A percentile compares a stretch with the other conserved stretches of the same genome.
Evolutionary conservation across 2,113 vertebrate genomes (phyloP).

Genomic region (Elephas maximus): DNA sequence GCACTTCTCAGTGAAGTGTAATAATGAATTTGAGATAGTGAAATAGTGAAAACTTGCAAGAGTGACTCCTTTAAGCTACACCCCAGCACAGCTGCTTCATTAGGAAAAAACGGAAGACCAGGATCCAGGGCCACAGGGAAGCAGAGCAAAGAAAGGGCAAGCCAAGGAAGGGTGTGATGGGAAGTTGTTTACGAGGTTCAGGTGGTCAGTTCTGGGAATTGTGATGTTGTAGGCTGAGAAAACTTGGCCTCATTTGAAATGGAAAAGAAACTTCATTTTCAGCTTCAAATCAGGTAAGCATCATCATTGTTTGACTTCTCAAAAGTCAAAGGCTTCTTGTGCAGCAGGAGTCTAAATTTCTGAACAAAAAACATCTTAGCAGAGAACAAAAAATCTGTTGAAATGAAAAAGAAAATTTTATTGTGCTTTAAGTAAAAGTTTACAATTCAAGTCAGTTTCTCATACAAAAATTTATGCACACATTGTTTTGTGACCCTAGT

Average conservation of each 20-base stretch:
- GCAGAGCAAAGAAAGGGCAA: background rate
- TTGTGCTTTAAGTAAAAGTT: too few relatives aligned
- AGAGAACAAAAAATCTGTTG: conserved; percentile 23
- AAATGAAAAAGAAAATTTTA: background rate
- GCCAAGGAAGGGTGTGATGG: background rate
- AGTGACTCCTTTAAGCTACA: background rate
- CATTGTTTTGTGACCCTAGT: too few relatives aligned
- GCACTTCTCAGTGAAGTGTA: background rate
- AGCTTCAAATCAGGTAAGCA: background rate
- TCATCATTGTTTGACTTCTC: background rate
- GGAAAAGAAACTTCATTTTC: background rate
- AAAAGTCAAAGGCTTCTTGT: conserved; percentile 5
- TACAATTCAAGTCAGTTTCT: too few relatives aligned
- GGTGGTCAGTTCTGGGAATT: background rate
- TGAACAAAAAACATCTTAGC: conserved; percentile 37
- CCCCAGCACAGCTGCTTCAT: background rate
- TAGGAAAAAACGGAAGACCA: background rate
- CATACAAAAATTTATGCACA: too few relatives aligned
- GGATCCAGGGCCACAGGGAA: background rate
- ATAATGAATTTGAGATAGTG: conserved; percentile 35
- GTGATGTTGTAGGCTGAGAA: background rate
- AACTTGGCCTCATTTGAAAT: background rate
- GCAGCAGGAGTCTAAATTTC: conserved; percentile 6
- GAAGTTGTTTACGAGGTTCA: background rate
- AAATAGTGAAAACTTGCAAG: background rate